A percentile compares a stretch with the other conserved stretches of the same genome.
Conservation (phyloP, 2,888 invertebrate species). For the Trisateles emortualis region DNA sequence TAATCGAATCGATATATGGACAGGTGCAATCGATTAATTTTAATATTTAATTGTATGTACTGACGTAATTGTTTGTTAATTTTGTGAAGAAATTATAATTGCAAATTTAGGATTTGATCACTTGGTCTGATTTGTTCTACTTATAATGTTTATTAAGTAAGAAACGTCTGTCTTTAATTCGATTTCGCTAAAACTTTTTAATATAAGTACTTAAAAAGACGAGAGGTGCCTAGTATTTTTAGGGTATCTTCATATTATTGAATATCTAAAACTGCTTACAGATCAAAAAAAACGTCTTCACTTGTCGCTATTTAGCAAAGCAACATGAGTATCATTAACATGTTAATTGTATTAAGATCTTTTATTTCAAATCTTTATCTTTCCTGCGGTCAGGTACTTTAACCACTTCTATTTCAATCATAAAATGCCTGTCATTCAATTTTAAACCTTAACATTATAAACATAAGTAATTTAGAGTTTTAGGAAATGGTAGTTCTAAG, state of each 20-base stretch:
- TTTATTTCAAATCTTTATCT: slow-evolving; percentile 65
- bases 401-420: slow-evolving; percentile 25
- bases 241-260: too few species aligned
- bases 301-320: slow-evolving; percentile 12
- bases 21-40: slow-evolving; percentile 36
- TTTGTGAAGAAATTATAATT: slow-evolving; percentile 9
- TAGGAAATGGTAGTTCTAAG: slow-evolving; percentile 43
- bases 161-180: too few species aligned
- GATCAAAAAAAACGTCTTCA: not conserved
- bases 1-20: slow-evolving; percentile 34
- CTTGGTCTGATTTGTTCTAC: not conserved
- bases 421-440: slow-evolving; percentile 35
- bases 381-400: slow-evolving; percentile 61
- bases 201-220: too few species aligned
- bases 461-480: slow-evolving; percentile 41
- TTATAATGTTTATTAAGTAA: not conserved
- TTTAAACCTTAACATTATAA: slow-evolving; percentile 45
- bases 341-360: slow-evolving; percentile 57
- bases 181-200: too few species aligned
- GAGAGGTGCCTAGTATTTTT: too few species aligned
- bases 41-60: slow-evolving; percentile 31
- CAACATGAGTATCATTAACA: slow-evolving; percentile 40
- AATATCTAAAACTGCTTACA: too few species aligned
- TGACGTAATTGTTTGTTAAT: slow-evolving; percentile 23
- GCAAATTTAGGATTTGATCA: slow-evolving; percentile 11